phyloP scores from a whole-genome alignment of 2,888 invertebrate species.

The Branchellion lobata region DNA sequence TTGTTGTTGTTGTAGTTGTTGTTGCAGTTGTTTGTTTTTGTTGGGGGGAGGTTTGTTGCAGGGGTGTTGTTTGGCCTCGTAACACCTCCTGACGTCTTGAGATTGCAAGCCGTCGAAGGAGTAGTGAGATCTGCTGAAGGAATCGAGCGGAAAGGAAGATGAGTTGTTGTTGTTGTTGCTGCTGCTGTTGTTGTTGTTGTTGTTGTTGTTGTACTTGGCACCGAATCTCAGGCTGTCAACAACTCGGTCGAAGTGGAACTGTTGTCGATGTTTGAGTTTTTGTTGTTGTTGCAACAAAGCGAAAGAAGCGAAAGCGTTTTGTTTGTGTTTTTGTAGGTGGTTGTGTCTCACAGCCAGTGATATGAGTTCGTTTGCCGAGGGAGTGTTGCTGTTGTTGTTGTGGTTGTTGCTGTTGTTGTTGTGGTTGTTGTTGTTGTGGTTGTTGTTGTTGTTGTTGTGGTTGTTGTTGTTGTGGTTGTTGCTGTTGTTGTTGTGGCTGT shows the following conservation, averaged over 20 bases:
- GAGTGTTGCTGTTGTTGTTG: neutral
- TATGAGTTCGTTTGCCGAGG: constrained; percentile 10
- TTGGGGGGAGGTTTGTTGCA: neutral
- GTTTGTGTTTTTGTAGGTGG: neutral
- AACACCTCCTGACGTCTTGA: neutral
- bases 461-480: neutral
- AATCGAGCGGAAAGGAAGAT: neutral
- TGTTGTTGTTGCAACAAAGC: constrained; percentile 5
- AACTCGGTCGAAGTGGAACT: neutral
- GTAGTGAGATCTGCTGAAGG: neutral
- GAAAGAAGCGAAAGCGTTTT: neutral
- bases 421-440: neutral
- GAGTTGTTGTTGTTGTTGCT: neutral
- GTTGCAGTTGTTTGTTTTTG: neutral
- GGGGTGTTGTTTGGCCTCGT: no score
- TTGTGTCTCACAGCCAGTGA: constrained; percentile 9
- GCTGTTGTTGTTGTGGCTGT: constrained; percentile 8
- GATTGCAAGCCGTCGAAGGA: no score
- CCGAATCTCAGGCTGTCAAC: constrained; percentile 11
- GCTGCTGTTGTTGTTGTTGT: neutral
- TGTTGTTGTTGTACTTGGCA: neutral
- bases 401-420: neutral
- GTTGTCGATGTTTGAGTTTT: neutral
- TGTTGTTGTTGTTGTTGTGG: neutral
- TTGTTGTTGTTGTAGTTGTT: neutral